Percentiles rank a stretch among this genome's conserved stretches.
Evolutionary conservation across 30 jellyfish, hydroid and myxozoan genomes (phyloP).

Genomic region (Nemopilema nomurai): DNA sequence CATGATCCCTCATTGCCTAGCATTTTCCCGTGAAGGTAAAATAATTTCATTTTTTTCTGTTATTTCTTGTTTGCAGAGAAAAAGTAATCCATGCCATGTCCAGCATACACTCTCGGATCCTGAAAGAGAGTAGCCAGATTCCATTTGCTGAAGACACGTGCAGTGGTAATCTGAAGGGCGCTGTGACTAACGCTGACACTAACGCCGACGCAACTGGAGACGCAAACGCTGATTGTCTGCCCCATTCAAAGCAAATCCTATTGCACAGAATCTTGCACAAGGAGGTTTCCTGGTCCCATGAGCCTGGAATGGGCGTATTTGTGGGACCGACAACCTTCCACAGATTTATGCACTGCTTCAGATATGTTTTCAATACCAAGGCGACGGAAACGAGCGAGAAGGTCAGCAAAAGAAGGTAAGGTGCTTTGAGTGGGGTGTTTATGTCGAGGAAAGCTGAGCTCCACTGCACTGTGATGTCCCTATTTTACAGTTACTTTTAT

Average conservation of each 20-base stretch:
- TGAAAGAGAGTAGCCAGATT: conserved; percentile 62
- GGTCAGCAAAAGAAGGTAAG: conserved; percentile 49
- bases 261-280: conserved; percentile 50
- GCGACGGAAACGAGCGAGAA: conserved; percentile 44
- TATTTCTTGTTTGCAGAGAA: conserved; percentile 3
- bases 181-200: too few species aligned
- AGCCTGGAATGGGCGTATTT: conserved; percentile 44
- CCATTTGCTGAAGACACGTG: conserved; percentile 54
- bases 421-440: too few species aligned
- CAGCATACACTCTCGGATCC: conserved; percentile 48
- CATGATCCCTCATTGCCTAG: too few species aligned
- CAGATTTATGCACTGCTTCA: conserved; percentile 69
- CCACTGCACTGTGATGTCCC: too few species aligned
- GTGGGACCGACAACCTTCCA: conserved; percentile 71
- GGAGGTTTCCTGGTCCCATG: conserved; percentile 51
- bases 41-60: too few species aligned
- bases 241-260: conserved; percentile 43
- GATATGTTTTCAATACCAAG: conserved; percentile 57
- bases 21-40: too few species aligned
- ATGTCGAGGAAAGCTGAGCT: too few species aligned
- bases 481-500: too few species aligned
- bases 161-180: neutral
- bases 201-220: too few species aligned
- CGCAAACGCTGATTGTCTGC: conserved; percentile 26
- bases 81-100: conserved; percentile 52